These are phyloP conservation scores for Prolemur simus DNA, from an alignment of 2,113 vertebrate species.

Conservation along the genomic window DNA sequence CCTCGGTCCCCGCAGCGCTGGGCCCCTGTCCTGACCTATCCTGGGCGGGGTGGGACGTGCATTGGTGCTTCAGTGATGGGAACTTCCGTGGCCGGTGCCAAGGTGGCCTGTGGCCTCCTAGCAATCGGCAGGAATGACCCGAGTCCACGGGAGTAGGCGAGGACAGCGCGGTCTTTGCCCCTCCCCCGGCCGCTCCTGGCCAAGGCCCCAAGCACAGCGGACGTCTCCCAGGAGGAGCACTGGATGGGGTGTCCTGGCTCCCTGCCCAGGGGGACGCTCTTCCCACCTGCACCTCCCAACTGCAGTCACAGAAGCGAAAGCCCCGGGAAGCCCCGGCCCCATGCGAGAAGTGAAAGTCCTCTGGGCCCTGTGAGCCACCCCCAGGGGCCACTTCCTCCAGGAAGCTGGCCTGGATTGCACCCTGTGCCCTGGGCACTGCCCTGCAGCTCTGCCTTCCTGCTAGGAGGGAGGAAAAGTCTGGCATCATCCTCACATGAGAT, in stretches of 20 bases:
- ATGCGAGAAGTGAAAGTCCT: constrained; percentile 59
- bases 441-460: not conserved
- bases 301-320: constrained; percentile 6
- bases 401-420: not conserved
- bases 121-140: not conserved
- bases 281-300: not conserved
- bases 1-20: not conserved
- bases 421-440: not conserved
- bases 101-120: not conserved
- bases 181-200: not conserved
- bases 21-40: too few relatives aligned
- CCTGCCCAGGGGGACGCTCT: not conserved
- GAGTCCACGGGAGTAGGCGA: not conserved
- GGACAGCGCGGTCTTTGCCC: too few relatives aligned
- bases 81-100: constrained; percentile 6
- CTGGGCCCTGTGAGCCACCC: not conserved
- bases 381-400: constrained; percentile 3
- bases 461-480: not conserved
- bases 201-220: not conserved
- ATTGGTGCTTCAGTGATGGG: not conserved
- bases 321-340: not conserved
- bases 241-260: not conserved
- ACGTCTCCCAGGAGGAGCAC: not conserved
- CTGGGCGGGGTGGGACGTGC: not conserved
- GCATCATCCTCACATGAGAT: not conserved